phyloP scores from a whole-genome alignment of 2,888 invertebrate species.

The Machimus atricapillus region DNA sequence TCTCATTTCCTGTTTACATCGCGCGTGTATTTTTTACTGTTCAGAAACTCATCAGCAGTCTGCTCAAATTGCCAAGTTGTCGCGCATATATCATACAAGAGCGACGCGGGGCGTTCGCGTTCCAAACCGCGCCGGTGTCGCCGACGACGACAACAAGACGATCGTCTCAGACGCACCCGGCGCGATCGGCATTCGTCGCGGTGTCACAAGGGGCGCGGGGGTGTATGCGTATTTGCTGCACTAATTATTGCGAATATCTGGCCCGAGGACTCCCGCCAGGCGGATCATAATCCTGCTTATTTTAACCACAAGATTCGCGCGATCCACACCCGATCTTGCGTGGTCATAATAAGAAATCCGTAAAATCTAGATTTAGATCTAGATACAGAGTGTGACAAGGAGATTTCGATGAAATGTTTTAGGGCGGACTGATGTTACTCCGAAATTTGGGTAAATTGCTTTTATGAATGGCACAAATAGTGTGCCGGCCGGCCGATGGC shows the following conservation, averaged over 20 bases:
- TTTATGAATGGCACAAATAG: constrained; percentile 23
- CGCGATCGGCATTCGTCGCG: not conserved
- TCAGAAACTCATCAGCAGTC: constrained; percentile 36
- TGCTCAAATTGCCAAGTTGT: constrained; percentile 39
- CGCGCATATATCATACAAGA: constrained; percentile 28
- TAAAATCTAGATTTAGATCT: not conserved
- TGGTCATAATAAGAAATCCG: not conserved
- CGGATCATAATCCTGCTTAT: not conserved
- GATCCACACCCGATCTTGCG: not conserved
- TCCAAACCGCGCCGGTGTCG: not conserved
- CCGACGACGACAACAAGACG: not conserved
- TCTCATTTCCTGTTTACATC: constrained; percentile 46
- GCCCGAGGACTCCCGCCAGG: not conserved
- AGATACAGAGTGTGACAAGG: not conserved
- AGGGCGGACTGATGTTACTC: not conserved
- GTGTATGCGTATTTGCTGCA: not conserved
- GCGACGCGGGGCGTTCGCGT: constrained; percentile 5
- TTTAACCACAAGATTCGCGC: not conserved
- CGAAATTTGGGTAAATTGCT: constrained; percentile 14
- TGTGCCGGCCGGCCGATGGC: not conserved
- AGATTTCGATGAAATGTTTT: not conserved
- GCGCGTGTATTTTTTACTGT: constrained; percentile 31
- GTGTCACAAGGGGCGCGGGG: not conserved
- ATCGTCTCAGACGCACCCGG: not conserved
- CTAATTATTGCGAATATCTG: not conserved